Base-by-base conservation (phyloP, 2,888 invertebrate species). In the Drosophila birchii region DNA sequence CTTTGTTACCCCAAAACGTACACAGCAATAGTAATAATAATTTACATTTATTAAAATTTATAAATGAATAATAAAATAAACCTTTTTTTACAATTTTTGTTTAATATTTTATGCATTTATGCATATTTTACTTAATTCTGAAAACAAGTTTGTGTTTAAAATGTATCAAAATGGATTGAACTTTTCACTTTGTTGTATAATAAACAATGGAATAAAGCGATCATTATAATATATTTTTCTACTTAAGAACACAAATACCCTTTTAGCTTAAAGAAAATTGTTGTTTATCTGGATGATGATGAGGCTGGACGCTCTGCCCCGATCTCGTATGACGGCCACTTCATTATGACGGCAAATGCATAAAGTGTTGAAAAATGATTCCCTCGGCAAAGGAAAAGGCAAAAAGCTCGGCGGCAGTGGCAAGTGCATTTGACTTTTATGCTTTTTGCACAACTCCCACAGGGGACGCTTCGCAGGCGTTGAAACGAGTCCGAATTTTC, bases 391-490 rank as follows among this genome's bases (percentile, higher is more conserved):
- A 23, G 36, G 47, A 38, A 74, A 57, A 39, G 51, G 74, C 85
- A 75, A 74, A 75, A 78, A 69, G 61, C 60, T 55, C 73, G 68
- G 55, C 55, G 53, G 55, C 61, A 49, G 51, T 55, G 70, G 75
- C 78, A 86, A 89, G 80, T 87, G 86, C 86, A 84, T 89, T 89
- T 89, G 90, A 89, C 88, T 89, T 89, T 89, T 84, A 90, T 89
- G 80, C 79, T 78, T 71, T 60, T 71, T 66, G 72, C 67, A 20
- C 57, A 67, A 73, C 68, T 63, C 56, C 56, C 69, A 76, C 72
- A 26, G 66, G 82, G 82, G 82, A 70, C 70, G 49, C 56, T 59
- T 59, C 56, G 47, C 74, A 85, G 72, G 87, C 75, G 87, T 81
- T 87, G 86, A 86, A 87, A 78, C 82, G 82, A 78, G 80, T 86